Evolutionary conservation across 1,140 invertebrate genomes (phyloP), one percentile per base, ranked within the genome.

Genomic region (Thaumetopoea pityocampa): DNA sequence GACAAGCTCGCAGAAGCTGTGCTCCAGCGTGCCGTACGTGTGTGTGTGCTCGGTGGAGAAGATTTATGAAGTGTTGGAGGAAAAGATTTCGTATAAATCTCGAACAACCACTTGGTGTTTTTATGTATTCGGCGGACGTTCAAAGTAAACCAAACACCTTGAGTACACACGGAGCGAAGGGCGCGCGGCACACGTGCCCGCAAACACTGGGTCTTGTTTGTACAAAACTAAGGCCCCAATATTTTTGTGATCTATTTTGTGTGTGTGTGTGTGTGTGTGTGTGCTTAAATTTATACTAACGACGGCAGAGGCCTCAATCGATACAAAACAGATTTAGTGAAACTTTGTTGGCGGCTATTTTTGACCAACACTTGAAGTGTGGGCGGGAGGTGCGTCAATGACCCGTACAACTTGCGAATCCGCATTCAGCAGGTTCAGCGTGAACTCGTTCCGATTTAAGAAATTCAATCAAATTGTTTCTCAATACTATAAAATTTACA

Each of bases 361-460:
- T 67, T 66, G 53, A 60, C 49, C 63, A 58, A 60, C 51, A 69
- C 58, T 54, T 47, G 64, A 56, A 33, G 55, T 55, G 80, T 80
- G 67, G 77, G 80, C 68, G 76, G 62, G 63, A 46, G 67, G 68
- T 74, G 65, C 76, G 80, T 84, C 80, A 84, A 84, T 77, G 80
- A 84, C 77, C 80, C 67, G 77, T 62, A 61, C 78, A 79, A 84
- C 65, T 77, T 62, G 77, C 57, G 64, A 66, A 77, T 77, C 80
- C 77, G 67, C 77, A 84, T 84, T 83, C 74, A 69, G 61, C 67
- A 66, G 66, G 65, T 72, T 69, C 62, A 51, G 45, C 30, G 50
- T 38, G 38, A 22, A 52, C 53, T 53, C 62, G 51, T 45, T 50
- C 41, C 24, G 36, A 46, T 59, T 62, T 51, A 36, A 54, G 26